Base-by-base conservation (phyloP, 2,113 vertebrate species). In the Mystacornis crossleyi region DNA sequence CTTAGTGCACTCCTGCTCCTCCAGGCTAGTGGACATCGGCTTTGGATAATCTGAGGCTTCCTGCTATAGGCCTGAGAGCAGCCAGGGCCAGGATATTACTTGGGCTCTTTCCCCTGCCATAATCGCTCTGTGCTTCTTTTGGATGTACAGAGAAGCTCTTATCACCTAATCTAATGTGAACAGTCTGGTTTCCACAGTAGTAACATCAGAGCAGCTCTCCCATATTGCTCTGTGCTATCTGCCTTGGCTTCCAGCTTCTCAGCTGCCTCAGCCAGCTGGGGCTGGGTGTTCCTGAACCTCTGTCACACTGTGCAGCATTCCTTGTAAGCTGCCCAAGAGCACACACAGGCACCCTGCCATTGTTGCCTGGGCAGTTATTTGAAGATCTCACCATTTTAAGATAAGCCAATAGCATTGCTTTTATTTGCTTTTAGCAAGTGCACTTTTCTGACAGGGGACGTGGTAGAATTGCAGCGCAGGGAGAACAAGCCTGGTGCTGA, bases 241-340 rank as follows among this genome's bases (percentile, higher is more conserved):
- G 3, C 8, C 11, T 26, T 31, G 15, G 25, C 50, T 92, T 65
- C 19, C 54, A 69, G 43, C 33, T 38, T 10, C 25, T 50, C 31
- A 54, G 50, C 25, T 67, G 26, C 19, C 24, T 69, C 36, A 61
- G 26, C 14, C 9, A 53, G 17, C n/a, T 57, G 28, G 14, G 28
- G 8, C 28, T 73, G n/a, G 0, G 0, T 77, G 19, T 31, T 77
- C 55, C 23, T 72, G 54, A 69, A 19, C 9, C 6, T 31, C 38
- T 42, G 53, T 38, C 43, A 19, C 7, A 13, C 31, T 36, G 9
- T 34, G 26, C 18, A 67, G 14, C n/a, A 24, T 5, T 58, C 17
- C 13, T 57, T 62, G 23, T 50, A 43, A 34, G 18, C 33, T 45
- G 25, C 14, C 36, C 21, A 45, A 0, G 12, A 77, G 20, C 14